Evolutionary conservation across 2,888 invertebrate genomes (phyloP).

Genomic region (Disparrhopalites patrizii): DNA sequence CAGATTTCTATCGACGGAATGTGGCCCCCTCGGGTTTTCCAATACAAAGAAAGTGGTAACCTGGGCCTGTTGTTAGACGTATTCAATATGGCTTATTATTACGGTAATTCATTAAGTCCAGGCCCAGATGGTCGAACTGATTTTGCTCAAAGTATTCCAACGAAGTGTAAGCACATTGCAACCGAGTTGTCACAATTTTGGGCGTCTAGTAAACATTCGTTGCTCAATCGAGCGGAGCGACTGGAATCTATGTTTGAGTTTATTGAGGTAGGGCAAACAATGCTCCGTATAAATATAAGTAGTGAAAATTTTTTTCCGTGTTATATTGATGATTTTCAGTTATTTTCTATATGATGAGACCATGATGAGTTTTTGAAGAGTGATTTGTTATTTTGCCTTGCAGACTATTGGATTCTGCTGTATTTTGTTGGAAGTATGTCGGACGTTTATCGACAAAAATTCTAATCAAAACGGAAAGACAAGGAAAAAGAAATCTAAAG

Average conservation of each 20-base stretch:
- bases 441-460: conserved; percentile 22
- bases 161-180: conserved; percentile 5
- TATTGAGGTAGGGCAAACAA: conserved; percentile 30
- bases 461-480: conserved; percentile 11
- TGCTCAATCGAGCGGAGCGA: conserved; percentile 24
- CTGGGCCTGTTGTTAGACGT: conserved; percentile 27
- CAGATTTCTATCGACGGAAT: conserved; percentile 37
- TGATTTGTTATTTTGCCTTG: no score
- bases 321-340: neutral
- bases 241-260: conserved; percentile 30
- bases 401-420: conserved; percentile 34
- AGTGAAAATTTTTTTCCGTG: neutral
- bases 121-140: conserved; percentile 6
- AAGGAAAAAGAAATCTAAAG: conserved; percentile 34
- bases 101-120: conserved; percentile 22
- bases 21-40: conserved; percentile 31
- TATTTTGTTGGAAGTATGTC: conserved; percentile 33
- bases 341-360: no score
- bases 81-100: conserved; percentile 17
- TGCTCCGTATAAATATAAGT: neutral
- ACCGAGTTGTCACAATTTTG: conserved; percentile 22
- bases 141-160: conserved; percentile 1
- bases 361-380: neutral
- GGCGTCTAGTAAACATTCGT: conserved; percentile 8
- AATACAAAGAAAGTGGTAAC: conserved; percentile 26